Percentiles rank a stretch among this genome's conserved stretches.
phyloP scores from a whole-genome alignment of 2,113 vertebrate species.

The Gallinago paraguaiae region DNA sequence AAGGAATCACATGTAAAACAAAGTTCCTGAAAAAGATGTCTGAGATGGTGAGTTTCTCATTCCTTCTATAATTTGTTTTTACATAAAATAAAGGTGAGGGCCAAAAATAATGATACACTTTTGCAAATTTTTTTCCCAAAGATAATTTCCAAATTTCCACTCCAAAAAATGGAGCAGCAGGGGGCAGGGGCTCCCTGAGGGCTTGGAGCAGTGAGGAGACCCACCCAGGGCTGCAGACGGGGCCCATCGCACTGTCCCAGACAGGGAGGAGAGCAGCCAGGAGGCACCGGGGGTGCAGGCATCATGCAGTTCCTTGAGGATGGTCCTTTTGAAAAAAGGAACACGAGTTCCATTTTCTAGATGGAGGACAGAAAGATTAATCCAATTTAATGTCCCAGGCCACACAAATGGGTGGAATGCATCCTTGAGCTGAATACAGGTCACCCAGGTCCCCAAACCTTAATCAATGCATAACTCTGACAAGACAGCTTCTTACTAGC shows the following conservation, averaged over 20 bases:
- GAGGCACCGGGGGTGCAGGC: background rate
- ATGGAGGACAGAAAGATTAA: background rate
- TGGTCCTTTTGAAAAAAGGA: background rate
- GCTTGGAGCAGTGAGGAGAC: rapidly evolving
- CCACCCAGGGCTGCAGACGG: background rate
- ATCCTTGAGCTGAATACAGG: background rate
- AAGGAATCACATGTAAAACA: background rate
- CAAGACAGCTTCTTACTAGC: background rate
- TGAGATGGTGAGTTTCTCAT: background rate
- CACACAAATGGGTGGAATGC: background rate
- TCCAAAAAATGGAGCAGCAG: background rate
- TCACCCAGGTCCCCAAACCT: background rate
- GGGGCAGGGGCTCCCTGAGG: background rate
- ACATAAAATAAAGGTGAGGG: background rate
- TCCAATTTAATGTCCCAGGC: background rate
- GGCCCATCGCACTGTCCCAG: background rate
- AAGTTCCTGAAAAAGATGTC: background rate
- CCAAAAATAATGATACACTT: background rate
- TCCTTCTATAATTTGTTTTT: background rate
- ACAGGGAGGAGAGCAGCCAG: rapidly evolving
- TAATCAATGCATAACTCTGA: background rate
- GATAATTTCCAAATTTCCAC: background rate
- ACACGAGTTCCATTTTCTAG: background rate
- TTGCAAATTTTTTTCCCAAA: background rate
- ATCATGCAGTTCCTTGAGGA: background rate